Evolutionary conservation across 2,888 invertebrate genomes (phyloP), one percentile per base, ranked within the genome.

Genomic region (Himalopsyche kuldschensis): DNA sequence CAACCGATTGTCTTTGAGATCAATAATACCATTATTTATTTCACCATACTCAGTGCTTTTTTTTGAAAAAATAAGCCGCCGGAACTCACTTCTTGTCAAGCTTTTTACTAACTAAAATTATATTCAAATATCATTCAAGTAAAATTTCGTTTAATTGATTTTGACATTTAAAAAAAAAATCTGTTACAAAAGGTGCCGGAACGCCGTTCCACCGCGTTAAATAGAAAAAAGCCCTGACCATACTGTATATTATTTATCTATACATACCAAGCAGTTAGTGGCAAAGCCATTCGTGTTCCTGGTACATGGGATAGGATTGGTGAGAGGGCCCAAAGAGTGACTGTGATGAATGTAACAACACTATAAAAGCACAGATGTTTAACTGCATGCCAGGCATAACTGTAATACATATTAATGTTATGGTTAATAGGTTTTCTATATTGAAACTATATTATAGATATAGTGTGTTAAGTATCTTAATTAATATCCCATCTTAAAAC

Each of bases 261-360:
- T n/a, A 76, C 81, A 20, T 48, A 85, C 85, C 85, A 85, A 11
- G 63, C 85, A 46, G 46, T 82, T 30, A 85, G 17, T 10, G 85
- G 85, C 15, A 85, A 55, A 31, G 27, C 20, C 31, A 30, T 79
- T n/a, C 6, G 24, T 20, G n/a, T 31, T n/a, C 78, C 69, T 6
- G 41, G 27, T 32, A 78, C 27, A 15, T 82, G 69, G 55, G 84
- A 46, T n/a, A 82, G 20, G 10, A 85, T 24, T 4, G 85, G 84
- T n/a, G 75, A 48, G 10, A 85, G 30, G 24, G 41, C 75, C 85
- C 85, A 85, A 15, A 75, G 24, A 11, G 48, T 24, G 6, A 84
- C 30, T 6, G 80, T 82, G 30, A 75, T 17, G 32, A n/a, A 32
- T 30, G 77, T 79, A 5, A 83, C 4, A 20, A 10, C 11, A 35